Percentiles rank a stretch among this genome's conserved stretches.
These are phyloP conservation scores for Eulemur rufifrons DNA, from an alignment of 2,113 vertebrate genomes.

Conservation along the genomic window DNA sequence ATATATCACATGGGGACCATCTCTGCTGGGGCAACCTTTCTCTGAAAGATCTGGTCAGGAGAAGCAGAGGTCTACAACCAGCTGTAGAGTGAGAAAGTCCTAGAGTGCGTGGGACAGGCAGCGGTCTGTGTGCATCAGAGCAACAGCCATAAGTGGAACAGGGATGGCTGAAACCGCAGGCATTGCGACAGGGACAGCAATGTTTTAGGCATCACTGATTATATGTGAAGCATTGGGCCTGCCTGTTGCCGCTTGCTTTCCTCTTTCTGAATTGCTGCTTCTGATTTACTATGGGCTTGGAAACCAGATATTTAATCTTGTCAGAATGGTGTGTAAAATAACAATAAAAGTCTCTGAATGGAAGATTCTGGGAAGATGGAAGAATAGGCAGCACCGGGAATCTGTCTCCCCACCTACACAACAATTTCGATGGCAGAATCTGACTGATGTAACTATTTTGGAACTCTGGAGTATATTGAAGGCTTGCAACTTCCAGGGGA, in stretches of 20 bases:
- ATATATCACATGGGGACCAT: not conserved
- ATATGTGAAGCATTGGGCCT: not conserved
- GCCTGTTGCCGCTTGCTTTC: not conserved
- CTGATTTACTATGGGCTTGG: not conserved
- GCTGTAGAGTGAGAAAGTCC: not conserved
- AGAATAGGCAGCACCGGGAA: not conserved
- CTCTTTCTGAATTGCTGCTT: not conserved
- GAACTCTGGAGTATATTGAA: not conserved
- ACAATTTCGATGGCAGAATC: not conserved
- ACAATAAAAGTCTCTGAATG: not conserved
- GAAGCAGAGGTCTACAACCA: not conserved
- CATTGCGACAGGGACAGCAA: not conserved
- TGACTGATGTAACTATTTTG: not conserved
- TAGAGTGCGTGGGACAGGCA: too few species aligned
- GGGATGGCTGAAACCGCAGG: not conserved
- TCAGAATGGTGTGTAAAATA: not conserved
- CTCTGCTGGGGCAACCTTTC: not conserved
- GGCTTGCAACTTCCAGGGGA: not conserved
- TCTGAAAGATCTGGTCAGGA: not conserved
- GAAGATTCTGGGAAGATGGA: not conserved
- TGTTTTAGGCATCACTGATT: not conserved
- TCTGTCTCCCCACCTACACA: not conserved
- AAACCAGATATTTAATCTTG: not conserved
- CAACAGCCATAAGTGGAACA: not conserved
- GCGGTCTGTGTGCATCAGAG: not conserved